A percentile compares a stretch with the other conserved stretches of the same genome.
phyloP scores from a whole-genome alignment of 2,888 invertebrate species.

The Nowickia ferox region DNA sequence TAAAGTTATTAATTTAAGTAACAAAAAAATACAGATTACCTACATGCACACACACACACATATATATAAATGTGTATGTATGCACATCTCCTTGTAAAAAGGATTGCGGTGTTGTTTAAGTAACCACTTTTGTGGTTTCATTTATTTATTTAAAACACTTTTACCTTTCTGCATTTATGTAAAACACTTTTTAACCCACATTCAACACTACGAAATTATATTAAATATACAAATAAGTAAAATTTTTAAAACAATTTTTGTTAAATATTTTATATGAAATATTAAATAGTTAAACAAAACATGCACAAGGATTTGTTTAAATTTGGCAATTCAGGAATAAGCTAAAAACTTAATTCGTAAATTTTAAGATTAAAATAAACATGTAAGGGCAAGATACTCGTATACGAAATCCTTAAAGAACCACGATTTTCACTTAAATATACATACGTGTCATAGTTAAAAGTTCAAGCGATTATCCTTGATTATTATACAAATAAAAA shows the following conservation, averaged over 20 bases:
- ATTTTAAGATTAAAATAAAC: too few relatives aligned
- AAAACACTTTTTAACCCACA: constrained; percentile 17
- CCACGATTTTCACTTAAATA: too few relatives aligned
- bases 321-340: not conserved
- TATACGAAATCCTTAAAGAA: too few relatives aligned
- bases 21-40: not conserved
- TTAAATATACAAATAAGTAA: not conserved
- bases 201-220: not conserved
- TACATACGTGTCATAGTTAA: too few relatives aligned
- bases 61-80: not conserved
- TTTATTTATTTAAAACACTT: constrained; percentile 66
- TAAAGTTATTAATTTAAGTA: not conserved
- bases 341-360: too few relatives aligned
- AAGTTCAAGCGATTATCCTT: too few relatives aligned
- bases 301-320: not conserved
- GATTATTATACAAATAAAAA: too few relatives aligned
- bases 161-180: constrained; percentile 34
- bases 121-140: constrained; percentile 68
- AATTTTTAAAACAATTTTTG: constrained; percentile 3
- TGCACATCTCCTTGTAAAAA: constrained; percentile 34
- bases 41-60: not conserved
- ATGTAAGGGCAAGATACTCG: too few relatives aligned
- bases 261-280: not conserved
- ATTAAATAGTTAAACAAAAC: not conserved
- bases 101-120: constrained; percentile 63